phyloP scores from a whole-genome alignment of 64 coral and sea anemone genomes.

The Anthopleura sola region DNA sequence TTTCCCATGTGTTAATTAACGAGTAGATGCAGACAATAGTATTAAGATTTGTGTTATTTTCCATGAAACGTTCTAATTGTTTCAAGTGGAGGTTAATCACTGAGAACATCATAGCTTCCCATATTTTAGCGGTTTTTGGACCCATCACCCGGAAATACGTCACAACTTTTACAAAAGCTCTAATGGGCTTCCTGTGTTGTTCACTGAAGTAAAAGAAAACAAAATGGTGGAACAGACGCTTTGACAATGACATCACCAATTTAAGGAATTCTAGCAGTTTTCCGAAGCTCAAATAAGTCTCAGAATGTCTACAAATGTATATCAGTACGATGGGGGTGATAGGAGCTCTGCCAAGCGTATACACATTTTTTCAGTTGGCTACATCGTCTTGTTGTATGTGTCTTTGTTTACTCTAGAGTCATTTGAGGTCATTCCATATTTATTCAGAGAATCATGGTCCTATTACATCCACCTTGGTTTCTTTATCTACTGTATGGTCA shows the following conservation, averaged over 20 bases:
- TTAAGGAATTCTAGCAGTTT: not conserved
- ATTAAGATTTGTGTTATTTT: too few relatives aligned
- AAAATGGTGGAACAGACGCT: not conserved
- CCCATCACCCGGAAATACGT: too few relatives aligned
- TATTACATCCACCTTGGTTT: slow-evolving; percentile 23
- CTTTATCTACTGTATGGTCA: slow-evolving; percentile 52
- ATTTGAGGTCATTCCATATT: slow-evolving; percentile 46
- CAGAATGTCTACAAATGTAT: not conserved
- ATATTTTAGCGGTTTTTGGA: too few relatives aligned
- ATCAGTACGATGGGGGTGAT: slow-evolving; percentile 17
- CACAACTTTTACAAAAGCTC: too few relatives aligned
- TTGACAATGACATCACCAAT: not conserved
- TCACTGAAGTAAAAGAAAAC: not conserved
- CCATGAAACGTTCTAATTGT: too few relatives aligned
- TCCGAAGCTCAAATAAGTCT: not conserved
- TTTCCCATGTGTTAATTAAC: too few relatives aligned
- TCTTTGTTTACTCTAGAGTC: slow-evolving; percentile 40
- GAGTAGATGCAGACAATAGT: too few relatives aligned
- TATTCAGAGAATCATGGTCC: slow-evolving; percentile 41
- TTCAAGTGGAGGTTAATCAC: too few relatives aligned
- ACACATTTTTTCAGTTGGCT: slow-evolving; percentile 52
- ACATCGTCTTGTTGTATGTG: slow-evolving; percentile 45
- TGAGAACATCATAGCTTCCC: too few relatives aligned
- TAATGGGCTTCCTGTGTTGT: not conserved
- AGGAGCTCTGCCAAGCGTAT: slow-evolving; percentile 10